These are phyloP conservation scores for Cheilosia variabilis DNA, from an alignment of 2,888 invertebrate genomes.

Conservation along the genomic window DNA sequence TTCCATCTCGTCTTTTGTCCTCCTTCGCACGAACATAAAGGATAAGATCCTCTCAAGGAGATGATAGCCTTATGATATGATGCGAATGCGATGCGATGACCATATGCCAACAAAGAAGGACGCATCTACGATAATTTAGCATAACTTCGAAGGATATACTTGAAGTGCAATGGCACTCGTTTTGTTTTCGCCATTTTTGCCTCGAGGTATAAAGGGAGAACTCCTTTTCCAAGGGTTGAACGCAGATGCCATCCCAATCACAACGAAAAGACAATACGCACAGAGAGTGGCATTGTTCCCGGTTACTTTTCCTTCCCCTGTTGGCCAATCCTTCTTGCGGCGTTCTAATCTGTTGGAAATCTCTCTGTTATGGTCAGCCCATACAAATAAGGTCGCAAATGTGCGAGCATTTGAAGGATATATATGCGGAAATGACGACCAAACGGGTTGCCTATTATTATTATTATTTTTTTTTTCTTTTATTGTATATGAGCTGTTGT, in stretches of 20 bases:
- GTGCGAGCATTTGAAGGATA: conserved; percentile 33
- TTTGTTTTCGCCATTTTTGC: conserved; percentile 45
- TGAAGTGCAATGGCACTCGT: neutral
- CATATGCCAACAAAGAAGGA: conserved; percentile 63
- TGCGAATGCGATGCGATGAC: conserved; percentile 30
- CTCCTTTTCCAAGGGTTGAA: conserved; percentile 55
- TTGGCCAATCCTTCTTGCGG: conserved; percentile 23
- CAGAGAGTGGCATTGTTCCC: conserved; percentile 29
- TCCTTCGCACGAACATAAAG: conserved; percentile 12
- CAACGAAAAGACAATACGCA: conserved; percentile 48
- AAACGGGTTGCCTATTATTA: conserved; percentile 70
- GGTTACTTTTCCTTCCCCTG: conserved; percentile 12
- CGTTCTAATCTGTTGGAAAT: conserved; percentile 71
- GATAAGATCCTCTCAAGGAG: conserved; percentile 60
- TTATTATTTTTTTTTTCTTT: conserved; percentile 14
- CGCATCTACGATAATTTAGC: conserved; percentile 66
- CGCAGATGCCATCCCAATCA: conserved; percentile 65
- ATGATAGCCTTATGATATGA: conserved; percentile 65
- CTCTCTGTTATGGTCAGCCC: conserved; percentile 78
- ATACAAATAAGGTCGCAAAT: conserved; percentile 77
- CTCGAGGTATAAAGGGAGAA: conserved; percentile 11
- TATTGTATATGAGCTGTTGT: conserved; percentile 23
- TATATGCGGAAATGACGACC: conserved; percentile 57
- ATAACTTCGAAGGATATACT: conserved; percentile 57
- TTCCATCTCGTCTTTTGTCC: conserved; percentile 43